A percentile compares a stretch with the other conserved stretches of the same genome.
These are phyloP conservation scores for Lepus europaeus DNA, from an alignment of 2,113 vertebrate species.

Conservation along the genomic window DNA sequence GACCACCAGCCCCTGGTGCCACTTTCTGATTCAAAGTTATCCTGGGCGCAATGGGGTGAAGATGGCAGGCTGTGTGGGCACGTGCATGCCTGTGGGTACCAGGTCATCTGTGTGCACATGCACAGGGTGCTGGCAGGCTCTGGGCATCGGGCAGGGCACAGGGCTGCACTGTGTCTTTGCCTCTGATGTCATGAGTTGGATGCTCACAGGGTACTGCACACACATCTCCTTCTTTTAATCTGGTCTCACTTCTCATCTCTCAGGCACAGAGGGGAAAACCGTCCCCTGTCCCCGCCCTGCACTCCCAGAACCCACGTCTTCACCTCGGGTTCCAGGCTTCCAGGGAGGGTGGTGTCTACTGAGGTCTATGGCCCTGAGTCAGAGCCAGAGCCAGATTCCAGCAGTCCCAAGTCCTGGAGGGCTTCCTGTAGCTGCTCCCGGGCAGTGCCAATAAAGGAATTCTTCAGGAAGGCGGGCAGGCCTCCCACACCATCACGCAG, in stretches of 20 bases:
- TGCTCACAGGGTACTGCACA: background rate
- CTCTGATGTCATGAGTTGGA: background rate
- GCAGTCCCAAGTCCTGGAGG: slow-evolving; percentile 84
- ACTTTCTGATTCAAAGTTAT: background rate
- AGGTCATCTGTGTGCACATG: background rate
- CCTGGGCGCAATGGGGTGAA: no score
- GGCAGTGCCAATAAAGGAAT: slow-evolving; percentile 91
- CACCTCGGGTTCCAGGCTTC: background rate
- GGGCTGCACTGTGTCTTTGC: background rate
- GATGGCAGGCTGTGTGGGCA: background rate
- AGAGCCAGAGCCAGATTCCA: slow-evolving; percentile 79
- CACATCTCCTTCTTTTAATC: slow-evolving; percentile 3
- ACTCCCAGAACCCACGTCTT: background rate
- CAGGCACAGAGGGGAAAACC: background rate
- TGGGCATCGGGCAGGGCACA: background rate
- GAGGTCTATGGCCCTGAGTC: background rate
- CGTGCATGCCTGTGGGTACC: no score
- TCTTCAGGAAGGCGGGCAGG: slow-evolving; percentile 91
- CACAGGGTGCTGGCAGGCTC: background rate
- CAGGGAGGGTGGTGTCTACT: background rate
- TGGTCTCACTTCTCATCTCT: background rate
- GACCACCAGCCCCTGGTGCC: background rate
- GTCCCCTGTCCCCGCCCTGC: background rate
- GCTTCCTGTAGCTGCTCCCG: slow-evolving; percentile 90
- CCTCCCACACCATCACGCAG: slow-evolving; percentile 88